These are phyloP conservation scores for Caranx melampygus DNA, from an alignment of 2,113 vertebrate genomes.

Conservation along the genomic window DNA sequence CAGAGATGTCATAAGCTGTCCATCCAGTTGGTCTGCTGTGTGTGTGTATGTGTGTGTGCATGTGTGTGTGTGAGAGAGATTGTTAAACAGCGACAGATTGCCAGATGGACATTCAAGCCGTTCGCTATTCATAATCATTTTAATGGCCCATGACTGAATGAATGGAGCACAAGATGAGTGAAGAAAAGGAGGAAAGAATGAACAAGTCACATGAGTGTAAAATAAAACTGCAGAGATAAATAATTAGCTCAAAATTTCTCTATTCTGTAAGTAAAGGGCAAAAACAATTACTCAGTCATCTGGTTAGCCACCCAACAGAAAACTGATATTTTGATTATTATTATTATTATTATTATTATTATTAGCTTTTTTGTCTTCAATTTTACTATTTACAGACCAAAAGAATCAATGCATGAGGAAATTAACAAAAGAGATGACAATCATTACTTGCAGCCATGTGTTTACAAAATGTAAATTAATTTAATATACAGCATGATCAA, in stretches of 20 bases:
- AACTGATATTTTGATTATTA: not conserved
- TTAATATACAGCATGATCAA: too few relatives aligned
- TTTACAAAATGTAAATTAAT: too few relatives aligned
- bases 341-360: too few relatives aligned
- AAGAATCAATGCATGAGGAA: not conserved
- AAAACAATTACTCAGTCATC: not conserved
- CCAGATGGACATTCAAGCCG: slow-evolving; percentile 49
- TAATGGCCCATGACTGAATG: slow-evolving; percentile 44
- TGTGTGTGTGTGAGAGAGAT: slow-evolving; percentile 28
- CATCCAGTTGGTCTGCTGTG: slow-evolving; percentile 23
- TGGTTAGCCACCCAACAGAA: not conserved
- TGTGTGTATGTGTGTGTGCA: not conserved
- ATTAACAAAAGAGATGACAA: not conserved
- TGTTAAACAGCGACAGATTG: slow-evolving; percentile 58
- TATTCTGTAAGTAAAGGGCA: not conserved
- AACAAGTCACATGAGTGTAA: not conserved
- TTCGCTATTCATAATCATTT: slow-evolving; percentile 56
- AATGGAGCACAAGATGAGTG: slow-evolving; percentile 19
- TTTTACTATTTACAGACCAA: not conserved
- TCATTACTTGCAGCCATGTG: not conserved
- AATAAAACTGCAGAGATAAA: not conserved
- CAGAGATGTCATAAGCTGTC: slow-evolving; percentile 63
- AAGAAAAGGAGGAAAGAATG: slow-evolving; percentile 19
- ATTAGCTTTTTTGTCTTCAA: too few relatives aligned
- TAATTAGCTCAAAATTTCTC: not conserved